Base-by-base conservation (phyloP, 2,113 vertebrate species). In the Aegotheles bennettii region DNA sequence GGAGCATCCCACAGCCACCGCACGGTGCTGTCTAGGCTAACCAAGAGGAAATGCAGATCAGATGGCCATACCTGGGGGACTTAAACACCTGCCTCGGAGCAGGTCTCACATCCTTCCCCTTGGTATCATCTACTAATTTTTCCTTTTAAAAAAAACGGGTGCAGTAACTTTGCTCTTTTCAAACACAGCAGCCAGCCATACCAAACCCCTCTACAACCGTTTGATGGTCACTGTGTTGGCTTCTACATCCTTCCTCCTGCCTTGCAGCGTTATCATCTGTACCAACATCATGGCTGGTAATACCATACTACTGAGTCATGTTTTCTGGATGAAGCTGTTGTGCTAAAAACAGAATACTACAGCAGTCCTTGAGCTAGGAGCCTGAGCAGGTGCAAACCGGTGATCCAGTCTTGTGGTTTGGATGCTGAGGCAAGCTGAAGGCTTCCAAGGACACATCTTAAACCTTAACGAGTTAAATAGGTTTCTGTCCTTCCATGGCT, bases 221-320 rank as follows among this genome's bases (percentile, higher is more conserved):
- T 76, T 67, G 63, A 20, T 67, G 53, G 51, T 70, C 11, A 28
- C 28, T 17, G 24, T 3, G 0, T 35, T 18, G 33, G 57, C 4
- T 83, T 20, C 33, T 31, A 0, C 11, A 3, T 7, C 51, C 33
- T 59, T 10, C 35, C 36, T 50, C 25, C 79, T 25, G 47, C 76
- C 21, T 35, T 14, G 48, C n/a, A 17, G 38, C 47, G 56, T 3
- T n/a, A n/a, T 13, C 31, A 23, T 33, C 68, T 31, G 40, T 6
- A 9, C 67, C 31, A 38, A 19, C 31, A 8, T 25, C 33, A 1
- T 2, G 20, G 16, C 16, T 13, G 42, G 16, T 16, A 25, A 3
- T 3, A 25, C 31, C 1, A 3, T 3, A 25, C 31, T 1, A 3
- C 9, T 1, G 24, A 31, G 56, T 8, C 26, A 0, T 0, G 7